These are phyloP conservation scores for Melanerpes aurifrons DNA, from an alignment of 2,113 vertebrate species.

Conservation along the genomic window DNA sequence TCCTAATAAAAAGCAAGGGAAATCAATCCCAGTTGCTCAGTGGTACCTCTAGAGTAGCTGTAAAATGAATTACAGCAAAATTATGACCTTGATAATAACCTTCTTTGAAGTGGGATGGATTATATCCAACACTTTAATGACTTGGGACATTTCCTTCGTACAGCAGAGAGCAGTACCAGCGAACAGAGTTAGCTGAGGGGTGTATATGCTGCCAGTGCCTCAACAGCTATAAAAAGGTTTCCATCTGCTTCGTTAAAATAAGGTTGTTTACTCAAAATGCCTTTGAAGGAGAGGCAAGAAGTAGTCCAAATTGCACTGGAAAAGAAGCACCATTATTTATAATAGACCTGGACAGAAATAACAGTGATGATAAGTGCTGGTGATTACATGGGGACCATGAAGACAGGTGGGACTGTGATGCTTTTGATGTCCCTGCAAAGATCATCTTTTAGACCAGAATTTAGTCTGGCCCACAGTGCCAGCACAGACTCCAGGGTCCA, in stretches of 20 bases:
- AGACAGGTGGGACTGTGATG: neutral
- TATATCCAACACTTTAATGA: neutral
- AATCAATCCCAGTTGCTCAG: neutral
- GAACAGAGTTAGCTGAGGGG: neutral
- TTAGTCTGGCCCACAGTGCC: neutral
- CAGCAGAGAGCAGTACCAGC: neutral
- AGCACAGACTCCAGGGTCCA: neutral
- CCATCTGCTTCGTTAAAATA: slow-evolving; percentile 69
- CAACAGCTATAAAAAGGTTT: slow-evolving; percentile 56
- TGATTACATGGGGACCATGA: neutral
- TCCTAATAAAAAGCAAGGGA: neutral
- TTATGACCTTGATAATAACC: neutral
- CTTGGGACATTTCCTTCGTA: neutral
- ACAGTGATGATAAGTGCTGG: neutral
- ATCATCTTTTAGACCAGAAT: neutral
- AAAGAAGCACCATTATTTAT: neutral
- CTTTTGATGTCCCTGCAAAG: neutral
- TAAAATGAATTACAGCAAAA: neutral
- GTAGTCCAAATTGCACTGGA: neutral
- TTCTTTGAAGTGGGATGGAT: neutral
- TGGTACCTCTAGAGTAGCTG: neutral
- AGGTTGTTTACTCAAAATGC: slow-evolving; percentile 53
- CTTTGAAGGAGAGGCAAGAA: slow-evolving; percentile 28
- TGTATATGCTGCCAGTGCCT: neutral
- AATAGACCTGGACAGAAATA: neutral